Base-by-base conservation (phyloP, 2,797 vertebrate species). In the Hirundo rustica region DNA sequence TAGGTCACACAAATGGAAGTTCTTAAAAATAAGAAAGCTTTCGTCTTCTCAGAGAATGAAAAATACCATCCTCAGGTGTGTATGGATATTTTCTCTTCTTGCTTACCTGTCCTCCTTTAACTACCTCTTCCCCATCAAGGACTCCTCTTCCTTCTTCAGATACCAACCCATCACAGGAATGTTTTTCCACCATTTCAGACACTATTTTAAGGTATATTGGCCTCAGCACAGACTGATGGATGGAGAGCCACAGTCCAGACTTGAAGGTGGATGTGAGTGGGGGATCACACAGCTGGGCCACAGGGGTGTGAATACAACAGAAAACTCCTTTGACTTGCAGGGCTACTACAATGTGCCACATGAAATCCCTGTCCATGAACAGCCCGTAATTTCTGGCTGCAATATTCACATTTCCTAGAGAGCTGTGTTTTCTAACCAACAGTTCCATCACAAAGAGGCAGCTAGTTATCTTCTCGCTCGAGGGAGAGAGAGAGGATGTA, bases 271-370 rank as follows among this genome's bases (percentile, higher is more conserved):
- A 2, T 3, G 2, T 29, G 38, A 50, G 20, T 0, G 0, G 36
- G 42, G 44, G 15, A 62, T n/a, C 20, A 34, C 60, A 8, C 9
- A 55, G 36, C 27, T 3, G 4, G 25, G 36, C n/a, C 6, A 1
- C 3, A 3, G 29, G 3, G 32, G 3, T 20, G 8, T n/a, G 67
- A 51, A 60, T 34, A 36, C 17, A 61, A 34, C 29, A 61, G 34
- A 40, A 4, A 14, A 7, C 9, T 68, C 21, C 51, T 85, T 81
- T 19, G 40, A 13, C 20, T 89, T n/a, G 2, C 50, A 65, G 65
- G 45, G 32, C 21, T 47, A 7, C 15, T 13, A 3, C 21, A 77
- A 11, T 0, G 0, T 32, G 11, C 17, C 5, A 3, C 65, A 20
- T 8, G 44, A 72, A 88, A 51, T n/a, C 30, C 16, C 14, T 9